Percentiles rank a stretch among this genome's conserved stretches.
phyloP scores from a whole-genome alignment of 2,797 vertebrate genomes.

The Lepus oiostolus region DNA sequence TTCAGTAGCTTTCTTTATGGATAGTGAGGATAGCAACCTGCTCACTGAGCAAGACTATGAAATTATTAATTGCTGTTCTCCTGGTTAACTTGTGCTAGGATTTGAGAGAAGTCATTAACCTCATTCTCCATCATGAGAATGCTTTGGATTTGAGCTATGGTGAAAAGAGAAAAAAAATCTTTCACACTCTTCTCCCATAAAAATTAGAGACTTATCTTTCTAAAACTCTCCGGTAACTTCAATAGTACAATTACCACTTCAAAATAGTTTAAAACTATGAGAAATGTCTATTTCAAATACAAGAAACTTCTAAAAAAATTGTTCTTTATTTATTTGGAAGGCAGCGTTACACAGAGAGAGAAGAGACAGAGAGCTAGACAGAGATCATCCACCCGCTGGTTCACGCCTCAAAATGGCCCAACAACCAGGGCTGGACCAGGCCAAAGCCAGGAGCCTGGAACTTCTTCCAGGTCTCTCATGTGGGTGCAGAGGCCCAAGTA shows the following conservation, averaged over 20 bases:
- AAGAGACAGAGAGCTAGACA: too few relatives aligned
- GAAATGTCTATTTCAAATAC: conserved; percentile 47
- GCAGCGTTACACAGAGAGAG: too few relatives aligned
- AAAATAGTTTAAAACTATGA: conserved; percentile 8
- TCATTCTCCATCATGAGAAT: neutral
- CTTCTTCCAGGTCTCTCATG: too few relatives aligned
- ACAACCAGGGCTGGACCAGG: too few relatives aligned
- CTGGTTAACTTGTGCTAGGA: neutral
- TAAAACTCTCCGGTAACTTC: conserved; percentile 4
- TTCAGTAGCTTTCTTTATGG: neutral
- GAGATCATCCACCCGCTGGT: too few relatives aligned
- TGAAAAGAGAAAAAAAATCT: conserved; percentile 33
- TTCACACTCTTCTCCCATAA: conserved; percentile 23
- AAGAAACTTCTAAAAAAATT: neutral
- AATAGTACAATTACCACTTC: conserved; percentile 29
- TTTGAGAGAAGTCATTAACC: conserved; percentile 39
- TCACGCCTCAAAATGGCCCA: too few relatives aligned
- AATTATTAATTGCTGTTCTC: neutral
- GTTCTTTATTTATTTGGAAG: too few relatives aligned
- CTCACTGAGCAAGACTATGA: neutral
- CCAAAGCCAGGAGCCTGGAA: too few relatives aligned
- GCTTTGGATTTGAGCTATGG: neutral
- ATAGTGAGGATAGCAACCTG: conserved; percentile 51
- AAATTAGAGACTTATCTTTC: conserved; percentile 50
- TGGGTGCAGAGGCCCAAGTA: too few relatives aligned